Evolutionary conservation across 2,797 vertebrate species (phyloP).

Genomic region (Pogonophryne albipinna): DNA sequence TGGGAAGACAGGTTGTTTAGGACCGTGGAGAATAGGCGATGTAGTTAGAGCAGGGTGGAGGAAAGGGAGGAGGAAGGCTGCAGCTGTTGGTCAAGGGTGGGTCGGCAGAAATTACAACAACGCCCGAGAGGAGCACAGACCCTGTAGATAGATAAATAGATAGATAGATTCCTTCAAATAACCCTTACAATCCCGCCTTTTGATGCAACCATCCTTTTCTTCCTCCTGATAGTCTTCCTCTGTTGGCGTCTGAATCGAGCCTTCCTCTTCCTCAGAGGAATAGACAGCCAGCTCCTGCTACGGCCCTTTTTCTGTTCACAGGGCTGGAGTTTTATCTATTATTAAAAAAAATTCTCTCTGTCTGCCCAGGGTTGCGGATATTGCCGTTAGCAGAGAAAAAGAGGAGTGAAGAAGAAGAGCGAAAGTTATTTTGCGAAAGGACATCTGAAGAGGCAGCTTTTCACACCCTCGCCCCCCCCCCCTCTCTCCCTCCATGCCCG

Average conservation of each 20-base stretch:
- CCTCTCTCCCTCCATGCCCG: conserved; percentile 25
- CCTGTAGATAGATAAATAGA: conserved; percentile 24
- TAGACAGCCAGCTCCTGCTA: conserved; percentile 48
- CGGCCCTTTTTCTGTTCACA: conserved; percentile 55
- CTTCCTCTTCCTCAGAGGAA: conserved; percentile 58
- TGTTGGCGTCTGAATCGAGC: conserved; percentile 61
- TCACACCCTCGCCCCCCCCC: conserved; percentile 49
- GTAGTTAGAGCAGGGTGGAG: conserved; percentile 49
- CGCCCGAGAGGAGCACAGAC: conserved; percentile 23
- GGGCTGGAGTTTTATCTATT: conserved; percentile 65
- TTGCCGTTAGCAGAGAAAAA: conserved; percentile 45
- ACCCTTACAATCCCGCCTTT: not conserved
- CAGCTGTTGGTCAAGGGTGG: conserved; percentile 67
- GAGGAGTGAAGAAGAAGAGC: conserved; percentile 13
- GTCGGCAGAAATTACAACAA: conserved; percentile 46
- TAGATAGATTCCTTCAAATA: not conserved
- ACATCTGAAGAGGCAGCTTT: conserved; percentile 78
- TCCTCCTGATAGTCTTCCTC: conserved; percentile 30
- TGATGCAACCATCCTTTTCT: conserved; percentile 35
- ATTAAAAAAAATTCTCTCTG: too few relatives aligned
- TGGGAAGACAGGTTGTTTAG: conserved; percentile 78
- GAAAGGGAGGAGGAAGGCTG: conserved; percentile 32
- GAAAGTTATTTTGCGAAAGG: conserved; percentile 75
- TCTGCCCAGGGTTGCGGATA: conserved; percentile 52
- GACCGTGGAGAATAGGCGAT: conserved; percentile 60